phyloP scores from a whole-genome alignment of 2,888 invertebrate species.

The Ornithoptera priamus region DNA sequence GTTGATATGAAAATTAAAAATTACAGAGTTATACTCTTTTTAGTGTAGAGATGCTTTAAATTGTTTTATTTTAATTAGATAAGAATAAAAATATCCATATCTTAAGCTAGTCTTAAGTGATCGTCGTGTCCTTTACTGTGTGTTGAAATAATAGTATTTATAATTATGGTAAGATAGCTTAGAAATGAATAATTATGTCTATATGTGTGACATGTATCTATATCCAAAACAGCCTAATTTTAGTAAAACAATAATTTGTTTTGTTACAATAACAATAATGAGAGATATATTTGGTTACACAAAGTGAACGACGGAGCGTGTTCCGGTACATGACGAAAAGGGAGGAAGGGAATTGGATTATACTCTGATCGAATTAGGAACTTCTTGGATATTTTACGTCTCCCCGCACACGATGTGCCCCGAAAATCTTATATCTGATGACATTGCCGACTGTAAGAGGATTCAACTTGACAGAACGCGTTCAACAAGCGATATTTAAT shows the following conservation, averaged over 20 bases:
- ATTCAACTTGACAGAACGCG: conserved; percentile 29
- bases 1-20: background rate
- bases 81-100: no score
- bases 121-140: no score
- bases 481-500: conserved; percentile 20
- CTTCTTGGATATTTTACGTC: conserved; percentile 62
- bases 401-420: conserved; percentile 47
- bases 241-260: no score
- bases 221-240: no score
- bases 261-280: background rate
- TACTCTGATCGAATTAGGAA: conserved; percentile 67
- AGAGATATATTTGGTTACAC: background rate
- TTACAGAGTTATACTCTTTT: no score
- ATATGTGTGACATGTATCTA: no score
- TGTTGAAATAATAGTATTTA: no score
- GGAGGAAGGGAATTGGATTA: conserved; percentile 65
- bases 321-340: conserved; percentile 14
- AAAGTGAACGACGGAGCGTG: background rate
- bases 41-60: no score
- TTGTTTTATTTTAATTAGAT: no score
- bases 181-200: no score
- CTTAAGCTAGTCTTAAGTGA: no score
- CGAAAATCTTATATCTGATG: conserved; percentile 45
- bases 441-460: conserved; percentile 38
- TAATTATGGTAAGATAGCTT: no score